Base-by-base conservation (phyloP, 2,797 vertebrate genomes). In the Gobionotothen gibberifrons region DNA sequence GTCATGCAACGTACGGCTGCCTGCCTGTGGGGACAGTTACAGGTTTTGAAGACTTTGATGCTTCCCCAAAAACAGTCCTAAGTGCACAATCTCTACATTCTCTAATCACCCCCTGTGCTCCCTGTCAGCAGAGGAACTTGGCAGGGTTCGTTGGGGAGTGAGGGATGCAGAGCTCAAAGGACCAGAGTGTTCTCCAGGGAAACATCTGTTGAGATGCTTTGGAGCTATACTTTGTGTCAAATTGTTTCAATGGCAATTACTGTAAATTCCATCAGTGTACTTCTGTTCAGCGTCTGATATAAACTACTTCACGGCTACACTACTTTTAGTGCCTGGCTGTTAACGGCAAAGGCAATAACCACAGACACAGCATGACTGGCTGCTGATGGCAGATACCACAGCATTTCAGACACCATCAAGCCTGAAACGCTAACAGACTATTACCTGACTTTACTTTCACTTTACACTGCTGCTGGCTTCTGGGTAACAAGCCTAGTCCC, bases 141-240 rank as follows among this genome's bases (percentile, higher is more conserved):
- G 72, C 75, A 78, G 58, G 42, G 81, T 74, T 55, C 70, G 60
- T 0, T 5, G 57, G 61, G 51, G 54, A 67, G 54, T 60, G 59
- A 74, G 42, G 26, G 71, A 68, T 7, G 53, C 47, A 53, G 54
- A 60, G 53, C 60, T 72, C 56, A 79, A 66, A 79, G 46, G 62
- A 85, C 78, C 42, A 39, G 72, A 80, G 48, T 66, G 39, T 74
- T 70, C 67, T 59, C n/a, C 58, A 39, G 48, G 40, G 22, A 79
- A 88, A 82, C 86, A 85, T 87, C 76, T 90, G 85, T 17, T 63
- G 63, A 76, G 53, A 83, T 63, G 73, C 69, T 81, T 81, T 51
- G 56, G 43, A 78, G 85, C 77, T 78, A 58, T 49, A 82, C 62
- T 76, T 77, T 74, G 69, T 83, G 79, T 78, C 87, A 81, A 61